phyloP scores from a whole-genome alignment of 2,888 invertebrate species.

The Margaritifera margaritifera region DNA sequence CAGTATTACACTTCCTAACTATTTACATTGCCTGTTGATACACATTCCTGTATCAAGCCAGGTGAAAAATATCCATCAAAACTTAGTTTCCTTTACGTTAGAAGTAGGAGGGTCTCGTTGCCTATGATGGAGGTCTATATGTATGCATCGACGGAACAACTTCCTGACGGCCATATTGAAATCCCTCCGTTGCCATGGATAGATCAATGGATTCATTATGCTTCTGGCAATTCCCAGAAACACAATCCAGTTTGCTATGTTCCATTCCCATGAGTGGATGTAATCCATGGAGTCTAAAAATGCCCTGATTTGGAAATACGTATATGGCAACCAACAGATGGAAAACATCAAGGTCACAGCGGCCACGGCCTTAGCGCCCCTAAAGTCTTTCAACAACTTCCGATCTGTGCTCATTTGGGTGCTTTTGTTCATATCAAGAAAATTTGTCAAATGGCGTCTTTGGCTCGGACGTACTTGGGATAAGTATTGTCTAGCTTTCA shows the following conservation, averaged over 20 bases:
- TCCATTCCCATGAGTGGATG: constrained; percentile 15
- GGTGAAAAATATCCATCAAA: too few relatives aligned
- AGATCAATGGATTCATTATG: constrained; percentile 41
- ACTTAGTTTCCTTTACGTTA: too few relatives aligned
- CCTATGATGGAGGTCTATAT: too few relatives aligned
- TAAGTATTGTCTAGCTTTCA: constrained; percentile 24
- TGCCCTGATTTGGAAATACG: constrained; percentile 35
- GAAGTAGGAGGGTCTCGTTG: too few relatives aligned
- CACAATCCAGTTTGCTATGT: constrained; percentile 34
- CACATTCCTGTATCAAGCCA: too few relatives aligned
- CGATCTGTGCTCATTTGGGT: background rate
- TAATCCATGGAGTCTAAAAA: constrained; percentile 8
- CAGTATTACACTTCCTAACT: too few relatives aligned
- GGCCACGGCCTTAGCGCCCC: constrained; percentile 32
- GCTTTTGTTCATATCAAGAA: background rate
- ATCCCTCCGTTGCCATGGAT: constrained; percentile 42
- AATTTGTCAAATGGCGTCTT: too few relatives aligned
- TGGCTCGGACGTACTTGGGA: constrained; percentile 15
- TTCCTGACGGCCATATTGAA: constrained; percentile 31
- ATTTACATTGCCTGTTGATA: too few relatives aligned
- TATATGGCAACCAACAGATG: constrained; percentile 37
- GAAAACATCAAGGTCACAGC: constrained; percentile 30
- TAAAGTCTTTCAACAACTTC: constrained; percentile 16
- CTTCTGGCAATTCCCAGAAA: constrained; percentile 39
- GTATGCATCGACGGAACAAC: background rate